These are phyloP conservation scores for Scyliorhinus canicula DNA, from an alignment of 2,797 vertebrate genomes.

Conservation along the genomic window DNA sequence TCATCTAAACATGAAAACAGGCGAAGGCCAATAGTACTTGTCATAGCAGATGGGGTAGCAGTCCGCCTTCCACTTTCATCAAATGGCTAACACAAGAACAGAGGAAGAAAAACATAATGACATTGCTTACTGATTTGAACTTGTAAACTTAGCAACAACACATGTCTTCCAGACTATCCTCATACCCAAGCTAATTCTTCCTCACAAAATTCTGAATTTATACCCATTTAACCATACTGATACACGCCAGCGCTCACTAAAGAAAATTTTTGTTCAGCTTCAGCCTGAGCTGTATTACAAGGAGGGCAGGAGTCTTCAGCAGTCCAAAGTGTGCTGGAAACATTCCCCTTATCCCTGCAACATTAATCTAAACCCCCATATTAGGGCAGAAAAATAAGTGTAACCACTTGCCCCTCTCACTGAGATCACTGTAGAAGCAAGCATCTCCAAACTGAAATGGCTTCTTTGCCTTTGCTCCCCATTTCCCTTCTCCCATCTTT, in stretches of 20 bases:
- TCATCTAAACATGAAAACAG: constrained; percentile 89
- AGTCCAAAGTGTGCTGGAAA: neutral
- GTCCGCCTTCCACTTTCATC: constrained; percentile 81
- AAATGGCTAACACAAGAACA: constrained; percentile 64
- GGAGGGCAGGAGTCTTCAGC: neutral
- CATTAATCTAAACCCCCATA: neutral
- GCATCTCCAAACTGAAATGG: neutral
- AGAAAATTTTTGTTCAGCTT: neutral
- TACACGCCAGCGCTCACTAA: neutral
- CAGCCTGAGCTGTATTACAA: neutral
- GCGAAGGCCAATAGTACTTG: constrained; percentile 67
- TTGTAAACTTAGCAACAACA: neutral
- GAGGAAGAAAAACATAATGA: neutral
- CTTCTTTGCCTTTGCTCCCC: neutral
- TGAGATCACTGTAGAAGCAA: neutral
- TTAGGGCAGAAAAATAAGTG: neutral
- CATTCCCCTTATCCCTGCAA: neutral
- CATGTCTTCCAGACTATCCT: neutral
- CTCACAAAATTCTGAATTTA: neutral
- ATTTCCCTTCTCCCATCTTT: neutral
- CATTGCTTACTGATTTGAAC: neutral
- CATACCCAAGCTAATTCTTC: neutral
- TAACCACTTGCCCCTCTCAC: neutral
- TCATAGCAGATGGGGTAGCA: constrained; percentile 61
- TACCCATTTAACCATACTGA: neutral